Base-by-base conservation (phyloP, 2,797 vertebrate genomes). In the Eulemur mongoz region DNA sequence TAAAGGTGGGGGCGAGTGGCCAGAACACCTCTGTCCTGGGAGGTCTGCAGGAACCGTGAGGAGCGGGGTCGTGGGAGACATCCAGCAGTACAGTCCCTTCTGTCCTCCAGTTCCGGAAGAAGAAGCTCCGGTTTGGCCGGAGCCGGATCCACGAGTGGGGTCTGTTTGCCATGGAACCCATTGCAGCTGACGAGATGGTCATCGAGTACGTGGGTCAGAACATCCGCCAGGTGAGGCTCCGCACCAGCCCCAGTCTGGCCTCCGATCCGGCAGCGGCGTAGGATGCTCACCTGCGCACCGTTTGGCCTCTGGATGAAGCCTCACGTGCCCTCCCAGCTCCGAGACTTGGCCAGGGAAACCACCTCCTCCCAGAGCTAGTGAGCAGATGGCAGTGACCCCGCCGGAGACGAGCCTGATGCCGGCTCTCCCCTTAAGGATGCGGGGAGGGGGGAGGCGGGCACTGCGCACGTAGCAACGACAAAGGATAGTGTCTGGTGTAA, bases 141-240 rank as follows among this genome's bases (percentile, higher is more conserved):
- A 99, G 99, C 83, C 98, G 99, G 78, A 99, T 99, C 97, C 99
- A 99, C 0, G 99, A 99, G 96, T 99, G 99, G 99, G 99, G 99
- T 7, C 98, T 99, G 84, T 99, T 99, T 70, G 99, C 99, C 97
- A 99, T 99, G 99, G 99, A 99, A 96, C 99, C 99, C 94, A 99
- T 99, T 0, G 99, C 99, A 12, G 99, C 99, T 0, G 99, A 99
- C 7, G 99, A 99, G 98, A 99, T 99, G 99, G 99, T 99, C 98
- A 99, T 99, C 4, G 99, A 99, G 95, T 99, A 99, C 0, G 99
- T 99, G 98, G 99, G 99, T 79, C 99, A 99, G 96, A 99, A 99
- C 98, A 99, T 99, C 98, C 98, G 99, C 98, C 99, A 99, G 99
- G 99, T 99, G 75, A 97, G 97, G 96, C 43, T 32, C 22, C 38